phyloP scores from a whole-genome alignment of 2,113 vertebrate species.

The Pithys albifrons region DNA sequence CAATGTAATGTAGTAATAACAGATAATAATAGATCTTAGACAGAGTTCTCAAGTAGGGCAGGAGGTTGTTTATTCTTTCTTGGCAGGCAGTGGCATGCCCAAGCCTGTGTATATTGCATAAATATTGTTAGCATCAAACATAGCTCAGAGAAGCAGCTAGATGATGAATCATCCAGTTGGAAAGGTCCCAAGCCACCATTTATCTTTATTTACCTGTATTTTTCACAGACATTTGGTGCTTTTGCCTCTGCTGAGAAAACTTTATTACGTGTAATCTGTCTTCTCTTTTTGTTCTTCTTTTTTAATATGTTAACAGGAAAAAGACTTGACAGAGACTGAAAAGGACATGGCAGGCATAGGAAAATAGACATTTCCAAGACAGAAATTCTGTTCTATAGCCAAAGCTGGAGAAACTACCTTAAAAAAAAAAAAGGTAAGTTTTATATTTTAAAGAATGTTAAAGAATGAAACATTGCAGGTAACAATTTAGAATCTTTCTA shows the following conservation, averaged over 20 bases:
- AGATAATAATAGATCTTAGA: not conserved
- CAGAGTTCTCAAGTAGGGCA: not conserved
- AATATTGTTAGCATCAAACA: not conserved
- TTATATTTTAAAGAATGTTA: not conserved
- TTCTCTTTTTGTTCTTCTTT: not conserved
- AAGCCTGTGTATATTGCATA: not conserved
- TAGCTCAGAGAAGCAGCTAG: not conserved
- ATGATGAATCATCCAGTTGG: not conserved
- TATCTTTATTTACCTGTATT: conserved; percentile 25
- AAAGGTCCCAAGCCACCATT: not conserved
- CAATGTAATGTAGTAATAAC: not conserved
- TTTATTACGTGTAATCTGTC: not conserved
- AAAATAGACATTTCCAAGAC: not conserved
- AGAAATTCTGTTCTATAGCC: not conserved
- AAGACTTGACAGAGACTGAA: not conserved
- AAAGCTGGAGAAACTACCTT: not conserved
- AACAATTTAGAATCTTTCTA: not conserved
- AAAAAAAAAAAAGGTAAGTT: not conserved
- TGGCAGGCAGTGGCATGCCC: not conserved
- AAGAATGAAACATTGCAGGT: not conserved
- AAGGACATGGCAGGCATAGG: not conserved
- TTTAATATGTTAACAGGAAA: not conserved
- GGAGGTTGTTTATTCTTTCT: not conserved
- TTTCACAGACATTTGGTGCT: not conserved
- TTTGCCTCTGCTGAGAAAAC: conserved; percentile 3